phyloP scores from a whole-genome alignment of 2,113 vertebrate genomes.

The Stegastes partitus region DNA sequence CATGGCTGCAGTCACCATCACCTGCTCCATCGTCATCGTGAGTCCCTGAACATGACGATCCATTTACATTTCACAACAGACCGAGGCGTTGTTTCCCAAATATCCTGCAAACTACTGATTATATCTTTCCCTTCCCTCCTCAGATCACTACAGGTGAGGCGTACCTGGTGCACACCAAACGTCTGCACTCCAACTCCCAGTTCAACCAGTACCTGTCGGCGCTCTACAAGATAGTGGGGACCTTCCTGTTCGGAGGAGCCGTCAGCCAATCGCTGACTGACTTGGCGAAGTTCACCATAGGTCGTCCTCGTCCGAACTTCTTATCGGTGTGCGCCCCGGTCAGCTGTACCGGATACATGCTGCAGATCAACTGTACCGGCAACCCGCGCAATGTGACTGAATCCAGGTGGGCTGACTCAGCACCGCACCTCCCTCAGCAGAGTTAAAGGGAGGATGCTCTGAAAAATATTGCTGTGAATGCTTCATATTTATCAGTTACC shows the following conservation, averaged over 20 bases:
- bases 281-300: slow-evolving; percentile 95
- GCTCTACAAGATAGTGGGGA: slow-evolving; percentile 92
- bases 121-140: not conserved
- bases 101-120: not conserved
- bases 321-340: slow-evolving; percentile 89
- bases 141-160: slow-evolving; percentile 93
- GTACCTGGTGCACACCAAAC: slow-evolving; percentile 91
- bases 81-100: too few relatives aligned
- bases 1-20: slow-evolving; percentile 93
- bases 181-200: slow-evolving; percentile 90
- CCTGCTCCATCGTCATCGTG: slow-evolving; percentile 90
- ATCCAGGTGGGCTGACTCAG: slow-evolving; percentile 87
- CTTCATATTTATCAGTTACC: too few relatives aligned
- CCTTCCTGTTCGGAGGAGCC: slow-evolving; percentile 88
- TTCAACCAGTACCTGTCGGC: slow-evolving; percentile 95
- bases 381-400: slow-evolving; percentile 85
- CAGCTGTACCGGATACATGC: slow-evolving; percentile 87
- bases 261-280: slow-evolving; percentile 93
- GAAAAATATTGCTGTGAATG: too few relatives aligned
- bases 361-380: slow-evolving; percentile 89
- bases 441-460: too few relatives aligned
- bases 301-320: slow-evolving; percentile 94
- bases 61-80: too few relatives aligned
- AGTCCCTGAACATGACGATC: slow-evolving; percentile 73
- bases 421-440: not conserved